These are phyloP conservation scores for Perizoma affinitatum DNA, from an alignment of 2,888 invertebrate species.

Conservation along the genomic window DNA sequence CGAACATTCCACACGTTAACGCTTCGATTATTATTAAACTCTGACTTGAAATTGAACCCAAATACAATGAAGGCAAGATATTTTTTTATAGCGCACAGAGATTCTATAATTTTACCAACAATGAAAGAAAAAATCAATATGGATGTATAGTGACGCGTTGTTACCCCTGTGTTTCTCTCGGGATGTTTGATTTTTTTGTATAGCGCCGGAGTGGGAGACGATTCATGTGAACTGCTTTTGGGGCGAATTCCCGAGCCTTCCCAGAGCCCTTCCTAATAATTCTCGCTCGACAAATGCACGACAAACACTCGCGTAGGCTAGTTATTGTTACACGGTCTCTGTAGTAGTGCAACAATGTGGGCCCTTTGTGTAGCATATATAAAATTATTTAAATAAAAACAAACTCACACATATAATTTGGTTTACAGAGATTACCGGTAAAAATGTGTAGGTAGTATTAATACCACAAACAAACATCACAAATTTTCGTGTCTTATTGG, in stretches of 20 bases:
- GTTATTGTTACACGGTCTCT: conserved; percentile 75
- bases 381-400: conserved; percentile 67
- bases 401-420: conserved; percentile 46
- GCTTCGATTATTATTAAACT: conserved; percentile 82
- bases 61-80: conserved; percentile 74
- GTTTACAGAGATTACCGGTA: conserved; percentile 29
- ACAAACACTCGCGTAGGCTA: conserved; percentile 81
- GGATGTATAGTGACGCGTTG: conserved; percentile 79
- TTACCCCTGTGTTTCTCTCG: conserved; percentile 84
- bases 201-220: conserved; percentile 80
- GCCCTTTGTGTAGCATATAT: conserved; percentile 63
- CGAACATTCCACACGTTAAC: conserved; percentile 82
- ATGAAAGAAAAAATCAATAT: conserved; percentile 83
- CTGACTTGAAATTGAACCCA: conserved; percentile 77
- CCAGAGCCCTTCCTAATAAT: conserved; percentile 82
- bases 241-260: conserved; percentile 84
- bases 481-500: too few relatives aligned
- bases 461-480: conserved; percentile 8
- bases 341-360: conserved; percentile 79
- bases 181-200: conserved; percentile 84
- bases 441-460: conserved; percentile 22
- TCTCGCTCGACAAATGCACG: conserved; percentile 83
- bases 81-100: conserved; percentile 69
- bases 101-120: conserved; percentile 81
- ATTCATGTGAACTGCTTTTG: conserved; percentile 84